Percentiles rank a stretch among this genome's conserved stretches.
Evolutionary conservation across 2,113 vertebrate genomes (phyloP).

Genomic region (Scomber japonicus): DNA sequence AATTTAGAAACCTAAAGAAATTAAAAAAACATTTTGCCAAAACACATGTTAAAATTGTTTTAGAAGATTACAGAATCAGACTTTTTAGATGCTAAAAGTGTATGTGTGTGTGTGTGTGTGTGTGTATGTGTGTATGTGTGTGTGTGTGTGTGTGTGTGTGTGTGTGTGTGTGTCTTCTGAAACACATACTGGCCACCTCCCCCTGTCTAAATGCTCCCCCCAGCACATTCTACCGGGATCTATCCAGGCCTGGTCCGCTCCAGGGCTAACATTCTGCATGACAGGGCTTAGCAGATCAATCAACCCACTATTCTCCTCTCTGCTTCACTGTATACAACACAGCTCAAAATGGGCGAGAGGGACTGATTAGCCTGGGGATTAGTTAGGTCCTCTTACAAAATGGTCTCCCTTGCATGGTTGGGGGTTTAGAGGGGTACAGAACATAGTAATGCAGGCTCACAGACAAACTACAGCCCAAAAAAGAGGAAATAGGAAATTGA

Average conservation of each 20-base stretch:
- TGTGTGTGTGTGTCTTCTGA: constrained; percentile 9
- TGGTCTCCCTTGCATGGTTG: constrained; percentile 22
- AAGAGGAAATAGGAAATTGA: constrained; percentile 66
- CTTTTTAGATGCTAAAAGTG: constrained; percentile 10
- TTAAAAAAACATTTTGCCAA: background rate
- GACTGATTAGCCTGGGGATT: constrained; percentile 66
- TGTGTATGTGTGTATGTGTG: background rate
- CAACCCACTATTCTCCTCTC: constrained; percentile 61
- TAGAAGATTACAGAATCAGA: too few relatives aligned
- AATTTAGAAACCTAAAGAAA: background rate
- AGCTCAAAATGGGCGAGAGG: constrained; percentile 57
- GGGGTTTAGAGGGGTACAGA: constrained; percentile 2
- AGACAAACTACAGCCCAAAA: constrained; percentile 30
- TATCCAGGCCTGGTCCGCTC: constrained; percentile 38
- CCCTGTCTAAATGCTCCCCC: constrained; percentile 28
- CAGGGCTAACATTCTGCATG: constrained; percentile 56
- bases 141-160: background rate
- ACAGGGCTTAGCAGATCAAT: constrained; percentile 68
- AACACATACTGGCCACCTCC: constrained; percentile 17
- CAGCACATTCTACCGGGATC: constrained; percentile 53
- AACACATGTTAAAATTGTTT: background rate
- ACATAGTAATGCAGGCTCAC: constrained; percentile 33
- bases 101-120: background rate
- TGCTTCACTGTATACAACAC: constrained; percentile 55
- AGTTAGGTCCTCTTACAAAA: constrained; percentile 57